Evolutionary conservation across 2,888 invertebrate genomes (phyloP).

Genomic region (Venusia cambrica): DNA sequence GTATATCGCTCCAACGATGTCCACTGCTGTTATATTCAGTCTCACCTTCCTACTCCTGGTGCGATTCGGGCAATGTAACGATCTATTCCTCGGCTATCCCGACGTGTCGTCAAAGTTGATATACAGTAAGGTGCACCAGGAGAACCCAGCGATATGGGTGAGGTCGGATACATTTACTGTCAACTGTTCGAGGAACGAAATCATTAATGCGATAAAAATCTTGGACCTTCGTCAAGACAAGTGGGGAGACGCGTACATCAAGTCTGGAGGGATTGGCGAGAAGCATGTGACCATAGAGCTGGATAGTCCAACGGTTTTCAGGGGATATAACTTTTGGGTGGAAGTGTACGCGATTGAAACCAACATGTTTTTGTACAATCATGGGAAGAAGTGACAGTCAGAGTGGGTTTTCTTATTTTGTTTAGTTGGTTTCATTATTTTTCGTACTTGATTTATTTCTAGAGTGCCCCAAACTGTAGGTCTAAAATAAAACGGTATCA

Average conservation of each 20-base stretch:
- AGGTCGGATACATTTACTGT: conserved; percentile 56
- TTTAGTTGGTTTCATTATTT: conserved; percentile 5
- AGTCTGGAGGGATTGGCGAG: conserved; percentile 58
- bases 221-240: conserved; percentile 61
- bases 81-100: conserved; percentile 47
- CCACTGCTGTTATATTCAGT: conserved; percentile 3
- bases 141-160: conserved; percentile 62
- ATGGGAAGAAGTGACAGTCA: conserved; percentile 15
- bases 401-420: conserved; percentile 1
- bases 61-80: conserved; percentile 21
- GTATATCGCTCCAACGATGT: conserved; percentile 15
- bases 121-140: conserved; percentile 60
- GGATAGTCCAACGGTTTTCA: conserved; percentile 57
- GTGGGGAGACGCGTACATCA: conserved; percentile 55
- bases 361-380: conserved; percentile 14
- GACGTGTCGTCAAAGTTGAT: conserved; percentile 53
- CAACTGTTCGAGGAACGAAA: conserved; percentile 47
- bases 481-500: too few relatives aligned
- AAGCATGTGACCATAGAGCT: conserved; percentile 57
- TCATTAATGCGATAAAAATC: conserved; percentile 58
- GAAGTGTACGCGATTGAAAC: conserved; percentile 49
- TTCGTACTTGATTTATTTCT: conserved; percentile 8
- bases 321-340: conserved; percentile 63
- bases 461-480: too few relatives aligned
- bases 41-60: conserved; percentile 2